Conservation (phyloP, 2,888 invertebrate genomes). For the Megamerina dolium region DNA sequence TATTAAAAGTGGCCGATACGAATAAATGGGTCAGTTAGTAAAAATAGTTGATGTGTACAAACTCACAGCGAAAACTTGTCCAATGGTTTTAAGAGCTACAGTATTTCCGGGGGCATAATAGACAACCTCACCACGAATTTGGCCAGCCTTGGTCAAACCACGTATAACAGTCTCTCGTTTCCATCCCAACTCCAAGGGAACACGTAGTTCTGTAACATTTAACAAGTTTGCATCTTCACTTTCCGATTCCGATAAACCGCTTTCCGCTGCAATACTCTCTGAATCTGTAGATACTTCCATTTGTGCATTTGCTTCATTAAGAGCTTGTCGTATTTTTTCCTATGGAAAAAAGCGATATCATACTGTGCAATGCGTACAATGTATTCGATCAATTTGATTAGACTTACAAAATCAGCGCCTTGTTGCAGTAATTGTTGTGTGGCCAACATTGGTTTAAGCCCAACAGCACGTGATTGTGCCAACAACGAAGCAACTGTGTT, state of each 20-base stretch:
- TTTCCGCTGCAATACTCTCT: slow-evolving; percentile 55
- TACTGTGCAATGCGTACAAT: neutral
- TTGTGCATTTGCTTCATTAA: slow-evolving; percentile 53
- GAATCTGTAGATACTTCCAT: slow-evolving; percentile 57
- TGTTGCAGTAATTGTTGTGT: slow-evolving; percentile 58
- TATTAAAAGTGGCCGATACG: neutral
- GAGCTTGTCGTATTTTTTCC: slow-evolving; percentile 55
- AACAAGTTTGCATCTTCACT: slow-evolving; percentile 52
- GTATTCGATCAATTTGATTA: neutral
- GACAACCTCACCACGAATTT: slow-evolving; percentile 87
- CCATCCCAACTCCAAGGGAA: slow-evolving; percentile 76
- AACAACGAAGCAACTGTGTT: slow-evolving; percentile 84
- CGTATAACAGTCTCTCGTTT: slow-evolving; percentile 86
- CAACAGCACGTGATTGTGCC: slow-evolving; percentile 79
- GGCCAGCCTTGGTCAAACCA: slow-evolving; percentile 78
- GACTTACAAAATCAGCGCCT: slow-evolving; percentile 51
- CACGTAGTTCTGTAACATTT: slow-evolving; percentile 54
- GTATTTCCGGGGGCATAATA: slow-evolving; percentile 69
- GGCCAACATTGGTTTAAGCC: slow-evolving; percentile 70
- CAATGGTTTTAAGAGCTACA: slow-evolving; percentile 58
- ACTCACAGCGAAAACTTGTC: slow-evolving; percentile 60
- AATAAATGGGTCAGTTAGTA: no score
- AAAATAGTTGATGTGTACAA: slow-evolving; percentile 28
- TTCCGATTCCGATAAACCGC: slow-evolving; percentile 57
- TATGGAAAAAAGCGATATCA: slow-evolving; percentile 27